These are phyloP conservation scores for Myoxocephalus aenaeus DNA, from an alignment of 2,797 vertebrate genomes.

Conservation along the genomic window DNA sequence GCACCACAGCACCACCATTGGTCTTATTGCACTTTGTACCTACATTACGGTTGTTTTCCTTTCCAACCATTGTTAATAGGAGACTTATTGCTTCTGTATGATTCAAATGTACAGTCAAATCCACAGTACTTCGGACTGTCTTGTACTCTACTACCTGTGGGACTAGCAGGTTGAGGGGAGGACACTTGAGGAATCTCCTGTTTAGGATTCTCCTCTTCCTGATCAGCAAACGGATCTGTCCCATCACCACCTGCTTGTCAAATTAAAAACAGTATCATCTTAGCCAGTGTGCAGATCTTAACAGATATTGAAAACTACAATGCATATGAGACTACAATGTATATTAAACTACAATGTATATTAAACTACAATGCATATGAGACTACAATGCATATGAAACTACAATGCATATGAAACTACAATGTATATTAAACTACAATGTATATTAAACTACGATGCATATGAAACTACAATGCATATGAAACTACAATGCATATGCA, in stretches of 20 bases:
- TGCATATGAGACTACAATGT: not conserved
- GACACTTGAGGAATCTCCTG: slow-evolving; percentile 63
- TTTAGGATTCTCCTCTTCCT: slow-evolving; percentile 61
- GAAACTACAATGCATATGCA: too few species aligned
- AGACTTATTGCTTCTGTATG: not conserved
- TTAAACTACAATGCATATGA: not conserved
- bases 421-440: not conserved
- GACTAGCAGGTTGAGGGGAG: slow-evolving; percentile 71
- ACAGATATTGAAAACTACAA: not conserved
- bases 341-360: not conserved
- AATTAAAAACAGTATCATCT: not conserved
- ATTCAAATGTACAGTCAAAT: not conserved
- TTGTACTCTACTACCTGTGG: slow-evolving; percentile 71
- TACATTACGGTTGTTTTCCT: not conserved
- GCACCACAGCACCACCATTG: not conserved
- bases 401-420: not conserved
- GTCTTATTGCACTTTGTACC: not conserved
- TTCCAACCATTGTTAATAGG: not conserved
- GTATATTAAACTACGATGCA: too few species aligned
- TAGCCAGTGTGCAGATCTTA: not conserved
- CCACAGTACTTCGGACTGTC: not conserved
- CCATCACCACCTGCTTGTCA: slow-evolving; percentile 52
- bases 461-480: not conserved
- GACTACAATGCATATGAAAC: too few species aligned
- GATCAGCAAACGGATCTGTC: slow-evolving; percentile 71